Base-by-base conservation (phyloP, 1,140 invertebrate species). In the Diuraphis noxia region DNA sequence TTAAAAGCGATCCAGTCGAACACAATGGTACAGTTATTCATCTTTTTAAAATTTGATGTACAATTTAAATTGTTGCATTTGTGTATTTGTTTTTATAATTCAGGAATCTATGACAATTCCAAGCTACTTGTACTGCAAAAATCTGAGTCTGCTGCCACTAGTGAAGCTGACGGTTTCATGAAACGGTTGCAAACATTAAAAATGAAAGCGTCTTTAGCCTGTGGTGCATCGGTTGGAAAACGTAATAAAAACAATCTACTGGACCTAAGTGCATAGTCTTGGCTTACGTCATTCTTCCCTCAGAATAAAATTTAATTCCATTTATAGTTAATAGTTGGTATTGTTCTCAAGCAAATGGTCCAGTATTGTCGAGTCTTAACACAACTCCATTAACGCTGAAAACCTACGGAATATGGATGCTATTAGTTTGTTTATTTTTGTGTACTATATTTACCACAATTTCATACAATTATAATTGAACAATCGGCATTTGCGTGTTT, bases 131-230 rank as follows among this genome's bases (percentile, higher is more conserved):
- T n/a, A 3, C 52, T 38, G 25, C 72, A 79, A 30, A 91, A 91
- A 49, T 5, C 25, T 0, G 46, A 91, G 3, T 81, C 77, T 25
- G 77, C 13, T 25, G 6, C 23, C 25, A 17, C 21, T 7, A 81
- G 63, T 40, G 89, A 91, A 82, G 89, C 89, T 8, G 89, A 91
- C 40, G 89, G 77, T 1, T 91, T 91, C 7, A 91, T 91, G 89
- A 91, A 82, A 91, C 89, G 89, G 2, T 91, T 91, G 34, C 77
- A 91, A 52, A 46, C 40, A 38, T 91, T 91, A 46, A 91, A 82
- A 82, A 82, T 91, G 89, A 91, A 82, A 91, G 89, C 89, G 1
- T 46, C 89, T 38, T 34, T 52, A 91, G 40, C 41, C 4, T 30
- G 25, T 79, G n/a, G 25, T 34, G 19, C n/a, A 34, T 41, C 72